Evolutionary conservation across 2,113 vertebrate genomes (phyloP), one percentile per base, ranked within the genome.

Genomic region (Synodontis membranacea): DNA sequence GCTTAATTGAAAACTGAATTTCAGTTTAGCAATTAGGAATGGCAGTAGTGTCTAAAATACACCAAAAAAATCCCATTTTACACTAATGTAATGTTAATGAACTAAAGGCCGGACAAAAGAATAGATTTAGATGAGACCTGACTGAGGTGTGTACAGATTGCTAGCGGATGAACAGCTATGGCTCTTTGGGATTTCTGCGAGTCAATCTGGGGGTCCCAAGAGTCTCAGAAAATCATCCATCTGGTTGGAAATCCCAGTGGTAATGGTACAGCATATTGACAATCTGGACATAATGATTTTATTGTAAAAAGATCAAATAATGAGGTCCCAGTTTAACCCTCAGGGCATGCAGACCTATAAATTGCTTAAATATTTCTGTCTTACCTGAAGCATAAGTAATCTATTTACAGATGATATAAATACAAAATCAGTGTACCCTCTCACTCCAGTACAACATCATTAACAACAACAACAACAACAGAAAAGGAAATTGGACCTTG

Each of bases 281-380:
- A 89, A 89, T 88, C 89, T 88, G 86, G 88, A 89, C 86, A 81
- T 89, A 87, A 90, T 90, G 82, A 90, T 89, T 88, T 90, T 89
- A 86, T 83, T 88, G 89, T 90, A 89, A 82, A 82, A 87, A 88
- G 84, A 83, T 88, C 81, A 83, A 86, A 90, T 90, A 86, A 90
- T 90, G 84, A 89, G 74, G 89, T 89, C 54, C 72, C 28, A 58
- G 76, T 82, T 58, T 21, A 88, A 84, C 75, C 62, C 74, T 21
- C 7, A 2, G 60, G 70, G 60, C 3, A 25, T 58, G 25, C 60
- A 86, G 25, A 28, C 44, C 74, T 12, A 60, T 37, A 28, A 39
- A 34, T 50, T 52, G 50, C 52, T 37, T 50, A 62, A 58, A 17
- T 68, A 42, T 14, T 1, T 44, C 54, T 60, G 25, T 14, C 23